Conservation (phyloP, 2,888 invertebrate species). For the Aradus depressus region DNA sequence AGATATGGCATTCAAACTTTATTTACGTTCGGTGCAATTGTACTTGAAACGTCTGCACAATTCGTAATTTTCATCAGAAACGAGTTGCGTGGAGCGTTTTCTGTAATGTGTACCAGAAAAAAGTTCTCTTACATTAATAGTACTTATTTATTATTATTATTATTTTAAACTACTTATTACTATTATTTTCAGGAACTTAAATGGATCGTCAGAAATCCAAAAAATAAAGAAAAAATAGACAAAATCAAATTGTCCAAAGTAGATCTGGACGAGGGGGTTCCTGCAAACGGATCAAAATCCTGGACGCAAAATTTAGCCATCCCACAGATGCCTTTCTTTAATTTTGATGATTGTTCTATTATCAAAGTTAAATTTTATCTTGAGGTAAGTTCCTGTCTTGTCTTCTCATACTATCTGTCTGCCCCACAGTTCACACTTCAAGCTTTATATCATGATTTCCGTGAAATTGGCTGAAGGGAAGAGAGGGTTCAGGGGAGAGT, state of each 20-base stretch:
- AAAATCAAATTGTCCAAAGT: constrained; percentile 50
- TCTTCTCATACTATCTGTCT: too few relatives aligned
- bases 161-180: neutral
- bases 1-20: too few relatives aligned
- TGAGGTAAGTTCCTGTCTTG: constrained; percentile 51
- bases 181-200: constrained; percentile 41
- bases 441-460: too few relatives aligned
- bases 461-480: too few relatives aligned
- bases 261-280: constrained; percentile 55
- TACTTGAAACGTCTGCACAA: too few relatives aligned
- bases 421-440: too few relatives aligned
- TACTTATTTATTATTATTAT: neutral
- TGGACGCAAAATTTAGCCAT: constrained; percentile 54
- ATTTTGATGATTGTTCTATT: constrained; percentile 60
- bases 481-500: too few relatives aligned
- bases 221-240: constrained; percentile 46
- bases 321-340: constrained; percentile 60
- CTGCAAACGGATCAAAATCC: constrained; percentile 47
- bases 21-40: too few relatives aligned
- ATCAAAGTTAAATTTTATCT: constrained; percentile 65
- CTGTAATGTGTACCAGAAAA: neutral
- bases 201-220: constrained; percentile 53
- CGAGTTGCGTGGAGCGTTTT: neutral
- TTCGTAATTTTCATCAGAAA: too few relatives aligned
- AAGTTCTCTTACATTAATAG: neutral